Evolutionary conservation across 1,140 invertebrate species (phyloP), one percentile per base, ranked within the genome.

Genomic region (Drosophila baimaii): DNA sequence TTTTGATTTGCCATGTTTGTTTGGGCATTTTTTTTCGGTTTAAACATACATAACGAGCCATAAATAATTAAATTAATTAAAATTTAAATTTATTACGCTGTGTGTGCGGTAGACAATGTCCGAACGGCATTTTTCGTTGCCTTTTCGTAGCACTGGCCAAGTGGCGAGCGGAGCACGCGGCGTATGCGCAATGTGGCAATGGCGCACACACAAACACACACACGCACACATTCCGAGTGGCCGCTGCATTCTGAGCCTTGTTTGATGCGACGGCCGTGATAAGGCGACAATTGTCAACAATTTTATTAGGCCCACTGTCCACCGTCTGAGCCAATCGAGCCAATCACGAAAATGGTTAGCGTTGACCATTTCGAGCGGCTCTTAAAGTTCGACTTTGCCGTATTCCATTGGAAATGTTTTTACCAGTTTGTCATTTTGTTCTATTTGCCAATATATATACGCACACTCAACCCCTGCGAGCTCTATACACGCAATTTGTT

Each of bases 51-150:
- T 54, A 70, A 61, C 79, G 49, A 76, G 66, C 79, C 81, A 88
- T 88, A 86, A 86, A 88, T 88, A 88, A 88, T 83, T 88, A 86
- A 88, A 86, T 86, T 86, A 88, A 86, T 88, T 86, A 86, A 83
- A 88, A 88, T 86, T 83, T 77, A 88, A 86, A 86, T 83, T 86
- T 88, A 88, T 88, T 81, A 70, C 81, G 55, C 77, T 64, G 75
- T 83, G 79, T 81, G 84, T 75, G 74, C 79, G 85, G 71, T 56
- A 62, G 65, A 58, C 31, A 47, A 39, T 41, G 25, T 37, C 57
- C 43, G 29, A 17, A 29, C 64, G 57, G 62, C 81, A 81, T 81
- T 85, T 70, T 58, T 46, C 12, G 37, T 44, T 49, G 55, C 75
- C 37, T 54, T 69, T 57, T 52, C 46, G 35, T 19, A 7, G 33